These are phyloP conservation scores for Ceyx melanurus DNA, from an alignment of 2,113 vertebrate species.

Conservation along the genomic window DNA sequence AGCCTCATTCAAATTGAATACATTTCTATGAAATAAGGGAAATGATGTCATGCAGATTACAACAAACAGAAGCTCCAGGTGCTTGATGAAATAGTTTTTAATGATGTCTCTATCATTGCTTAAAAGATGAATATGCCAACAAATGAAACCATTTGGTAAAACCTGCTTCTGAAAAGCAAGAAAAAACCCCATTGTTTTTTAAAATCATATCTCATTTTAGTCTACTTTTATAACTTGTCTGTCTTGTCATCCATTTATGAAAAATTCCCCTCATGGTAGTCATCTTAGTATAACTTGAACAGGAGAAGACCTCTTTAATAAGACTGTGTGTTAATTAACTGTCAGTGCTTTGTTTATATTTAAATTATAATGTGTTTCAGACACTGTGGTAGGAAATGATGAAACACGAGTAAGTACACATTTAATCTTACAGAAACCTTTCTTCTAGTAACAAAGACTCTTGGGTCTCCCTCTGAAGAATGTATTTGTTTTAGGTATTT, in stretches of 20 bases:
- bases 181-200: background rate
- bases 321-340: too few species aligned
- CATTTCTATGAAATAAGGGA: background rate
- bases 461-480: background rate
- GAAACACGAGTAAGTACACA: too few species aligned
- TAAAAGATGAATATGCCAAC: background rate
- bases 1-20: background rate
- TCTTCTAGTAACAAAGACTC: background rate
- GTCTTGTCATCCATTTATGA: conserved; percentile 32
- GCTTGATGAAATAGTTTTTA: background rate
- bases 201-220: conserved; percentile 43
- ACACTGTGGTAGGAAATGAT: too few species aligned
- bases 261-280: conserved; percentile 42
- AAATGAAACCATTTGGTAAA: conserved; percentile 55
- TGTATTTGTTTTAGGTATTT: conserved; percentile 35
- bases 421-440: too few species aligned
- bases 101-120: background rate
- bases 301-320: conserved; percentile 3
- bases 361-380: too few species aligned
- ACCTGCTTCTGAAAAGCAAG: conserved; percentile 10
- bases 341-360: too few species aligned
- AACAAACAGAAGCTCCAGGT: background rate
- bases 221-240: conserved; percentile 40
- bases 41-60: background rate
- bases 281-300: conserved; percentile 37